phyloP scores from a whole-genome alignment of 2,888 invertebrate genomes.

The Pandemis heparana region DNA sequence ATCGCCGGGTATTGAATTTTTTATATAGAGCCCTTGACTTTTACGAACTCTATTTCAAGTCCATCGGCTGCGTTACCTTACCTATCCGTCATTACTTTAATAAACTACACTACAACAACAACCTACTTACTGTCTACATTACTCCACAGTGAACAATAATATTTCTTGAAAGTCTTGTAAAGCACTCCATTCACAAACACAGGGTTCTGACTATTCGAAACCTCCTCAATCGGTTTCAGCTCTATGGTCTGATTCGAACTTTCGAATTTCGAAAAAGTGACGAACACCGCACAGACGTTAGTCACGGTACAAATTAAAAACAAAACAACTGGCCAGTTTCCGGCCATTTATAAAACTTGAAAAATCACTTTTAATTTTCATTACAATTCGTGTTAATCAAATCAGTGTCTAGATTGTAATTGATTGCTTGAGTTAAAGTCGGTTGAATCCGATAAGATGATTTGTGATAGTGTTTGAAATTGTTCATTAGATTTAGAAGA shows the following conservation, averaged over 20 bases:
- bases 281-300: constrained; percentile 11
- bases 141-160: constrained; percentile 24
- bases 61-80: too few relatives aligned
- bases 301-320: constrained; percentile 17
- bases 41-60: too few relatives aligned
- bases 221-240: constrained; percentile 21
- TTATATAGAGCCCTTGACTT: too few relatives aligned
- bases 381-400: constrained; percentile 22
- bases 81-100: background rate
- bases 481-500: constrained; percentile 5
- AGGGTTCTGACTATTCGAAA: background rate
- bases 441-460: constrained; percentile 6
- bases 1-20: too few relatives aligned
- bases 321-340: background rate
- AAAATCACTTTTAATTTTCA: constrained; percentile 1
- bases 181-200: constrained; percentile 27
- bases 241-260: background rate
- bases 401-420: constrained; percentile 28
- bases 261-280: constrained; percentile 14
- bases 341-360: constrained; percentile 16
- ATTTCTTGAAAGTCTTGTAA: constrained; percentile 28
- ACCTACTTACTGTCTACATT: constrained; percentile 14
- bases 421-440: constrained; percentile 16
- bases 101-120: background rate
- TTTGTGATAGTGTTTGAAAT: constrained; percentile 1